Percentiles rank a stretch among this genome's conserved stretches.
These are phyloP conservation scores for Apis florea DNA, from an alignment of 1,140 invertebrate species.

Conservation along the genomic window DNA sequence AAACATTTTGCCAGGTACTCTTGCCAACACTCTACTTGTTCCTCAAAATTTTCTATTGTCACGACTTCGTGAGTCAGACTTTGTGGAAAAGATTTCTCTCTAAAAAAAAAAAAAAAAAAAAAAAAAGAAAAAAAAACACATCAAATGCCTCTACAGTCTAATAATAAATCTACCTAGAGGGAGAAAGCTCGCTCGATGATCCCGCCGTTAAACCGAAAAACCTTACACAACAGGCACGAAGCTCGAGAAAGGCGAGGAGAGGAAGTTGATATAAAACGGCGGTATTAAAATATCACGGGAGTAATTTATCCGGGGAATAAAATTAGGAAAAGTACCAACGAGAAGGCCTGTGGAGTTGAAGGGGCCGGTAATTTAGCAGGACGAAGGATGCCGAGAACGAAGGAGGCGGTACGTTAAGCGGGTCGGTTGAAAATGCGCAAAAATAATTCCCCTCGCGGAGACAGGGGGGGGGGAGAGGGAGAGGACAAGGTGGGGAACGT, in stretches of 20 bases:
- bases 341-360: not conserved
- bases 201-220: not conserved
- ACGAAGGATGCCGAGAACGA: not conserved
- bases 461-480: too few relatives aligned
- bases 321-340: constrained; percentile 31
- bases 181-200: not conserved
- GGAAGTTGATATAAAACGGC: not conserved
- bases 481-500: too few relatives aligned
- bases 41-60: too few relatives aligned
- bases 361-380: not conserved
- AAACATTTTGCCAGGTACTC: not conserved
- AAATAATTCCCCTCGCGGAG: not conserved
- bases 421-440: not conserved
- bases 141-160: too few relatives aligned
- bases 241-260: too few relatives aligned
- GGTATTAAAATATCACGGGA: not conserved
- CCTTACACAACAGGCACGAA: not conserved
- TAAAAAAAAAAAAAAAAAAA: too few relatives aligned
- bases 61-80: too few relatives aligned
- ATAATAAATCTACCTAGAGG: too few relatives aligned
- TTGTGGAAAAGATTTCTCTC: too few relatives aligned
- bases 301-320: not conserved
- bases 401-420: constrained; percentile 16
- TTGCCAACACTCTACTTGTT: too few relatives aligned
- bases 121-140: too few relatives aligned